Base-by-base conservation (phyloP, 2,797 vertebrate genomes). In the Phaenicophaeus curvirostris region DNA sequence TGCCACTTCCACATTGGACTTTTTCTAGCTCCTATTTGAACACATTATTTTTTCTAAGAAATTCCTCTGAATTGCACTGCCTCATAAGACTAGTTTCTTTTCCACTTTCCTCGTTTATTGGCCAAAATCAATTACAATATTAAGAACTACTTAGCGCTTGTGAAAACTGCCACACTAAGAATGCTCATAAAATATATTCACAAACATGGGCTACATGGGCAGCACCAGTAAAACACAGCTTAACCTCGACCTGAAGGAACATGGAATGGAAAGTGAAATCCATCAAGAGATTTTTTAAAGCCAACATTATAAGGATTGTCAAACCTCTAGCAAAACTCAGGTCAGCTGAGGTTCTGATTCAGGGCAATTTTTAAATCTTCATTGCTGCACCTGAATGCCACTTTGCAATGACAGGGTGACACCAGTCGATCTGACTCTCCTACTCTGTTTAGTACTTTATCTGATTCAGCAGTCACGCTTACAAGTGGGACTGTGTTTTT, bases 151-250 rank as follows among this genome's bases (percentile, higher is more conserved):
- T 55, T 55, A 66, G 35, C 30, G 15, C 53, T 89, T 63, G 59
- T 90, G 92, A 87, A 93, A 93, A 68, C 20, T 73, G 35, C 30
- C 78, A 85, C 51, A 59, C 59, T 79, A 44, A 95, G 72, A 93
- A 82, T 61, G 85, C 35, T 61, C 67, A 76, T 46, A 85, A 74
- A 94, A 93, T 94, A 94, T 96, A 92, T 67, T 74, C 77, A 73
- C 68, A 87, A 96, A 93, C 69, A 93, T 84, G 69, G 73, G 72
- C 39, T 58, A 18, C 30, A 31, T 58, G 74, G 54, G 55, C 55
- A 78, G 81, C 41, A 69, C 46, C 54, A 81, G 62, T 85, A 62
- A 86, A 92, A 79, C 44, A 85, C 31, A 55, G 55, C 20, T 84
- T 65, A 85, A 76, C 79, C 75, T 76, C 95, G 74, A 73, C 81